Conservation (phyloP, 2,888 invertebrate genomes). For the Helleia helle region DNA sequence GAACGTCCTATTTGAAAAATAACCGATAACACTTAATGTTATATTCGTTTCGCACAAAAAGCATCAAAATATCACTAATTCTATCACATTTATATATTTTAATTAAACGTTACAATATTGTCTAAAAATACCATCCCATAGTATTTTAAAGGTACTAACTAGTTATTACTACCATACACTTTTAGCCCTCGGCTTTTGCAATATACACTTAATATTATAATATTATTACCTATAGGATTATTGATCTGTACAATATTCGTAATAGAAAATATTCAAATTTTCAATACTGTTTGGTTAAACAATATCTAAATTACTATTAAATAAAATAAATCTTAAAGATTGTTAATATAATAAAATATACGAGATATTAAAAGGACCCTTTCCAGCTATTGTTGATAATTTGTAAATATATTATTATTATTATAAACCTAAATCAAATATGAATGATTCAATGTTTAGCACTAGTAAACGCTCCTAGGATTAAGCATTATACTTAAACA, state of each 20-base stretch:
- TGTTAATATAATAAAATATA: conserved; percentile 11
- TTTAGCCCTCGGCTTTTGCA: conserved; percentile 39
- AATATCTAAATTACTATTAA: not conserved
- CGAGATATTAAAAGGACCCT: conserved; percentile 46
- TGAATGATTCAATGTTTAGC: too few relatives aligned
- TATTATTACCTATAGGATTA: too few relatives aligned
- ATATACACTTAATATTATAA: conserved; percentile 12
- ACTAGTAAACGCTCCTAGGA: too few relatives aligned
- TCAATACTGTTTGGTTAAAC: not conserved
- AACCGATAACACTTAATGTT: too few relatives aligned
- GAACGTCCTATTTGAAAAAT: too few relatives aligned
- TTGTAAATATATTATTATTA: not conserved
- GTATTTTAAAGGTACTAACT: conserved; percentile 4
- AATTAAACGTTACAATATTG: conserved; percentile 11
- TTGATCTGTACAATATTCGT: conserved; percentile 11
- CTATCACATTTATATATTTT: conserved; percentile 41
- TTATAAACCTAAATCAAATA: conserved; percentile 30
- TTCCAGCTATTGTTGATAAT: conserved; percentile 49
- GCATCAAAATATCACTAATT: conserved; percentile 48
- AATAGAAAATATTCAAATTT: not conserved
- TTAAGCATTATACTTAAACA: not conserved
- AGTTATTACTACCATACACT: conserved; percentile 66
- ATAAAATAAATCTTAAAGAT: not conserved
- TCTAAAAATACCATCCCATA: conserved; percentile 8
- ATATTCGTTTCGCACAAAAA: conserved; percentile 21